Base-by-base conservation (phyloP, 2,797 vertebrate species). In the Gobionotothen gibberifrons region DNA sequence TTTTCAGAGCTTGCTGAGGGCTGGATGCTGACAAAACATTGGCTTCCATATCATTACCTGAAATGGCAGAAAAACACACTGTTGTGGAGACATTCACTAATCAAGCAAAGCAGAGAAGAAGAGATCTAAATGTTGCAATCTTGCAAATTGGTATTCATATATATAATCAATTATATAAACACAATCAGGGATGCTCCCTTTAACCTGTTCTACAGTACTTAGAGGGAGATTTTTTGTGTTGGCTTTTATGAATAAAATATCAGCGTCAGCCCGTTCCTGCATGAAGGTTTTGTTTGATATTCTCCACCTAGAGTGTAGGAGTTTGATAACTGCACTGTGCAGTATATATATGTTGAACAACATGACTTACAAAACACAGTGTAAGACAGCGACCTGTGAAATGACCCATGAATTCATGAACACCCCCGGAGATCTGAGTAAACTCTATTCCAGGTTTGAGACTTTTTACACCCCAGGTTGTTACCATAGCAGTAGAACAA, bases 391-490 rank as follows among this genome's bases (percentile, higher is more conserved):
- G 54, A 62, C 71, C 75, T 36, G 67, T 65, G 59, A 73, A 67
- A 49, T 57, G 60, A 74, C 57, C 57, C 29, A 16, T 58, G 51
- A 51, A 55, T 60, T 75, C 59, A 70, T 67, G 63, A 74, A 66
- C 47, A 32, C 61, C 73, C 57, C 58, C 12, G 63, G 71, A 74
- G 77, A 54, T 51, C 61, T 68, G 60, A 76, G 58, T 53, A 68
- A 76, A 76, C 51, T 72, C 69, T 10, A 59, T 70, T 71, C 66
- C 57, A 83, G 66, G 48, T 13, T 49, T 44, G 55, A 78, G 62
- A 66, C 19, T 42, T 60, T 47, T n/a, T n/a, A 10, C 15, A 56
- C 9, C 12, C 2, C 9, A 21, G 2, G 21, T 32, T 55, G 48
- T 22, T 55, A 39, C 11, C 55, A 26, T 9, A 36, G 52, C 14